A percentile compares a stretch with the other conserved stretches of the same genome.
Conservation (phyloP, 1,140 invertebrate species). For the Aphaenogaster ashmeadi region DNA sequence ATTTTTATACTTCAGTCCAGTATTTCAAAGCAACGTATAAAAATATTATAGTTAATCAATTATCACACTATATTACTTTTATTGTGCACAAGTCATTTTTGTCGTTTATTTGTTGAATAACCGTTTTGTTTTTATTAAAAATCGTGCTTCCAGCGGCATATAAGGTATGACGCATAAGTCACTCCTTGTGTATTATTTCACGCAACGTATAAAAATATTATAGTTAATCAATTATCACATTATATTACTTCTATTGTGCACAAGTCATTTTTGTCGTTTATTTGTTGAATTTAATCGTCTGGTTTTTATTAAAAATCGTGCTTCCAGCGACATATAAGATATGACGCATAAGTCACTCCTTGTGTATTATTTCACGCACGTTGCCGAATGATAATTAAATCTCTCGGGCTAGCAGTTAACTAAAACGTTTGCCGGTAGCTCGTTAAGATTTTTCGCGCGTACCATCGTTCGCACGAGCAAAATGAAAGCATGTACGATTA, state of each 20-base stretch:
- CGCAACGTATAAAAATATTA: not conserved
- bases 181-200: constrained; percentile 10
- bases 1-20: not conserved
- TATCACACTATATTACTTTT: not conserved
- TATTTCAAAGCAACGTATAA: not conserved
- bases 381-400: constrained; percentile 46
- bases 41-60: not conserved
- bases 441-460: constrained; percentile 61
- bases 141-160: not conserved
- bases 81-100: not conserved
- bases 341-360: not conserved
- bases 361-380: constrained; percentile 16
- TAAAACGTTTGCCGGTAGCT: constrained; percentile 32
- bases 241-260: not conserved
- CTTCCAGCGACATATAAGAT: not conserved
- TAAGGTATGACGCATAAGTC: not conserved
- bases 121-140: not conserved
- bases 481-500: constrained; percentile 44
- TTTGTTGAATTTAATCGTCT: not conserved
- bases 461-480: constrained; percentile 33
- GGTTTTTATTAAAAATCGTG: not conserved
- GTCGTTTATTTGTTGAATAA: not conserved
- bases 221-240: not conserved
- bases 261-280: not conserved
- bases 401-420: constrained; percentile 29